These are phyloP conservation scores for Setipinna tenuifilis DNA, from an alignment of 2,797 vertebrate genomes.

Conservation along the genomic window DNA sequence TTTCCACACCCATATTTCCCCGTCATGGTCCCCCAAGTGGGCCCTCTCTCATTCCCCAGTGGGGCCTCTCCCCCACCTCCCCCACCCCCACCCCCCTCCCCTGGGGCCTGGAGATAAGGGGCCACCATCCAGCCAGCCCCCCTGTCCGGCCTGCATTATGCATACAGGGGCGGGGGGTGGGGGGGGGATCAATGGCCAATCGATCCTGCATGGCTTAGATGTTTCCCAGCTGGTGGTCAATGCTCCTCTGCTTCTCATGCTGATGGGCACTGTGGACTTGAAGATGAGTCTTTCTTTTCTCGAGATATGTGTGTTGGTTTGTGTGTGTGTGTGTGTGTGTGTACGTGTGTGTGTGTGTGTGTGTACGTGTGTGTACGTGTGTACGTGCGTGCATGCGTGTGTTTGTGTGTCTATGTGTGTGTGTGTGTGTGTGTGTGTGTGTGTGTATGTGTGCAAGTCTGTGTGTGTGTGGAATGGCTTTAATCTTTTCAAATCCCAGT, in stretches of 20 bases:
- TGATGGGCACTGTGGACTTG: constrained; percentile 43
- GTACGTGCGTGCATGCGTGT: background rate
- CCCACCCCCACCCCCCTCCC: too few relatives aligned
- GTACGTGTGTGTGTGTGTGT: constrained; percentile 18
- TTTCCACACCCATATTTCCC: too few relatives aligned
- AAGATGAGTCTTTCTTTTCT: constrained; percentile 10
- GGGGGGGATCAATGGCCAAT: constrained; percentile 75
- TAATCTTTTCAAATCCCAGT: background rate
- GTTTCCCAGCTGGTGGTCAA: constrained; percentile 78
- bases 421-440: constrained; percentile 10
- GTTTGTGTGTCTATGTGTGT: background rate
- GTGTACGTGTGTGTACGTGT: background rate
- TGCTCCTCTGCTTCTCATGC: constrained; percentile 74
- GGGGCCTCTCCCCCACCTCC: too few relatives aligned
- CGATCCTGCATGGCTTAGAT: constrained; percentile 77
- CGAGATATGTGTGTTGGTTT: constrained; percentile 12
- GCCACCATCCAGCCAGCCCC: constrained; percentile 37
- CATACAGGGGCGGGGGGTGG: constrained; percentile 58
- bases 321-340: constrained; percentile 2
- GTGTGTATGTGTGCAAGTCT: background rate
- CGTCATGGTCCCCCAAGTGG: too few relatives aligned
- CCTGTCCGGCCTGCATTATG: constrained; percentile 73
- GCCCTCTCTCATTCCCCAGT: too few relatives aligned
- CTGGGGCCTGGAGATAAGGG: too few relatives aligned
- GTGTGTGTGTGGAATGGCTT: constrained; percentile 8